Evolutionary conservation across 2,113 vertebrate genomes (phyloP).

Genomic region (Notothenia coriiceps): DNA sequence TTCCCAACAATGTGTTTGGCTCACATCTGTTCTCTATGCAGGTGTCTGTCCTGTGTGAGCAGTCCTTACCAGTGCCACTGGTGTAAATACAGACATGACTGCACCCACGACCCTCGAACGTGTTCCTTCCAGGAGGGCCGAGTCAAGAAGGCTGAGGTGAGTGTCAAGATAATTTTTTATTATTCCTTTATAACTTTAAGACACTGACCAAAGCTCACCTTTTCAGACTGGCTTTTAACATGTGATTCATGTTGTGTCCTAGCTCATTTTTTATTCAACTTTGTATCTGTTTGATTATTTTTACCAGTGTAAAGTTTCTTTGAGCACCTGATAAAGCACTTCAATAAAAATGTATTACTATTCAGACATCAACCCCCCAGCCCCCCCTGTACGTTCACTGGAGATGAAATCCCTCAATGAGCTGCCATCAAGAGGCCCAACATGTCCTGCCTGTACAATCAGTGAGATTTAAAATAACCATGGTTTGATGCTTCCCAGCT

Average conservation of each 20-base stretch:
- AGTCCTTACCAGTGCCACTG: conserved; percentile 97
- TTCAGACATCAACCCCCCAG: neutral
- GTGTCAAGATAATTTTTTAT: neutral
- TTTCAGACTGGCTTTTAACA: too few relatives aligned
- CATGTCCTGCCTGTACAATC: conserved; percentile 4
- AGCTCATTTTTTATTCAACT: too few relatives aligned
- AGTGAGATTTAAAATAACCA: conserved; percentile 13
- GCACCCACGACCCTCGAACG: conserved; percentile 94
- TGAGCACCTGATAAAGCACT: too few relatives aligned
- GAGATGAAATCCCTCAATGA: neutral
- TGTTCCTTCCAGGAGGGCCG: conserved; percentile 98
- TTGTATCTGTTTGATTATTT: too few relatives aligned
- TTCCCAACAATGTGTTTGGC: neutral
- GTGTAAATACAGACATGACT: conserved; percentile 98
- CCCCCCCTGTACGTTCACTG: neutral
- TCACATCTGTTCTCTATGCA: conserved; percentile 61
- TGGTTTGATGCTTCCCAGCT: conserved; percentile 17
- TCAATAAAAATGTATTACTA: too few relatives aligned
- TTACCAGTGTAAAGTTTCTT: too few relatives aligned
- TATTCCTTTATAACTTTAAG: too few relatives aligned
- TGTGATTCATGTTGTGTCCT: too few relatives aligned
- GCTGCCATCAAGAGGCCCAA: neutral
- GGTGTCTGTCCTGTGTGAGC: conserved; percentile 95
- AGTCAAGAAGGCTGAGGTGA: conserved; percentile 94
- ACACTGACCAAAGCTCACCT: too few relatives aligned